A percentile compares a stretch with the other conserved stretches of the same genome.
Conservation (phyloP, 2,797 vertebrate species). For the Protonibea diacanthus region DNA sequence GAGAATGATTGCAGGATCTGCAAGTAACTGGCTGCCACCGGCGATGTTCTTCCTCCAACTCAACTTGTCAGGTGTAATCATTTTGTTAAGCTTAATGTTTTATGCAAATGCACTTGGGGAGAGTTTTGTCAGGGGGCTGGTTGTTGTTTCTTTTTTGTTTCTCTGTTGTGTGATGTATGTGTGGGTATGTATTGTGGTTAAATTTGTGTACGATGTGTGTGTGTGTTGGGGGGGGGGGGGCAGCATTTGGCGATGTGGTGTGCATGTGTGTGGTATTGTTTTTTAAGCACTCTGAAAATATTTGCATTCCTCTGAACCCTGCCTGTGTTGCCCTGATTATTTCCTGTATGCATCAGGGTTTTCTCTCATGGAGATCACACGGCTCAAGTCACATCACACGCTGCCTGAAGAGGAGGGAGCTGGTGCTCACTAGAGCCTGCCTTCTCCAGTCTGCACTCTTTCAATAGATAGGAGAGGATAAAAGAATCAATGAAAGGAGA, state of each 20-base stretch:
- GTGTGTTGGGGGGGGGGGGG: conserved; percentile 30
- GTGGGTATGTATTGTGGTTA: conserved; percentile 68
- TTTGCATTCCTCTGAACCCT: conserved; percentile 87
- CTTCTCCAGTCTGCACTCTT: conserved; percentile 48
- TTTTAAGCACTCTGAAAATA: conserved; percentile 83
- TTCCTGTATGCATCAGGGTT: conserved; percentile 83
- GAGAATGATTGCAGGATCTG: conserved; percentile 86
- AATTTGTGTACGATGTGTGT: conserved; percentile 54
- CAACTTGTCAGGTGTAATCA: conserved; percentile 91
- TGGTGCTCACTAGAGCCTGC: conserved; percentile 54
- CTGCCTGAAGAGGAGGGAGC: conserved; percentile 74
- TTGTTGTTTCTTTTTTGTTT: conserved; percentile 59
- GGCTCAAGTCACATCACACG: conserved; percentile 78
- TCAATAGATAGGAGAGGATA: conserved; percentile 44
- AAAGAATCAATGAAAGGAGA: conserved; percentile 55
- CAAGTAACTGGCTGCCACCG: conserved; percentile 86
- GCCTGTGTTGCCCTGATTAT: conserved; percentile 85
- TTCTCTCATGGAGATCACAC: conserved; percentile 83
- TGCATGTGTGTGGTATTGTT: conserved; percentile 77
- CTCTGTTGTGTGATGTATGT: conserved; percentile 74
- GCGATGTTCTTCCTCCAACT: conserved; percentile 87
- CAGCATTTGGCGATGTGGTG: conserved; percentile 57
- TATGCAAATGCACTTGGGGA: conserved; percentile 88
- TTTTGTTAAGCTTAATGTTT: conserved; percentile 91
- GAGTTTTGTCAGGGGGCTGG: conserved; percentile 82